Percentiles rank a stretch among this genome's conserved stretches.
phyloP scores from a whole-genome alignment of 2,888 invertebrate species.

The Fabriciana adippe region DNA sequence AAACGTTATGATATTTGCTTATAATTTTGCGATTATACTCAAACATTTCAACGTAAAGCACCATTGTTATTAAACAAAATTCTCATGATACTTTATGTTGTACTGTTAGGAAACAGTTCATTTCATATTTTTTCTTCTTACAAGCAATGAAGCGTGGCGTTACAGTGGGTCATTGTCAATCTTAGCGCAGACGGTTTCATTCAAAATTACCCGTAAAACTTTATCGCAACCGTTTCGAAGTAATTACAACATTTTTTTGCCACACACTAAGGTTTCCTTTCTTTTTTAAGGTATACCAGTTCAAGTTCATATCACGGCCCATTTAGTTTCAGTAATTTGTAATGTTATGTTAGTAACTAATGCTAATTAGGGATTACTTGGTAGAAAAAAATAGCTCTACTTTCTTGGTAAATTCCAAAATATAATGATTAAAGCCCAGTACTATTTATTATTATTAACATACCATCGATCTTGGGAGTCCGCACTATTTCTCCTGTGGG shows the following conservation, averaged over 20 bases:
- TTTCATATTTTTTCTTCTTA: conserved; percentile 37
- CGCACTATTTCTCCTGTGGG: conserved; percentile 61
- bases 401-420: background rate
- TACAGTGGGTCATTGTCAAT: conserved; percentile 76
- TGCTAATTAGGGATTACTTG: conserved; percentile 17
- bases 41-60: too few species aligned
- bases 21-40: too few species aligned
- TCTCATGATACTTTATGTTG: background rate
- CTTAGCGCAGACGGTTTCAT: conserved; percentile 64
- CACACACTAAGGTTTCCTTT: conserved; percentile 34
- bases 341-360: conserved; percentile 27
- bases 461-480: conserved; percentile 62
- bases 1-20: too few species aligned
- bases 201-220: conserved; percentile 73
- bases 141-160: conserved; percentile 44
- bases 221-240: conserved; percentile 67
- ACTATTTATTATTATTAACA: conserved; percentile 41
- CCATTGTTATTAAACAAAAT: conserved; percentile 11
- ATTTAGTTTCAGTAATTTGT: conserved; percentile 29
- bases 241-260: conserved; percentile 56
- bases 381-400: background rate
- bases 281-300: conserved; percentile 34
- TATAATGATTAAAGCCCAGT: too few species aligned
- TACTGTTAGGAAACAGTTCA: conserved; percentile 24
- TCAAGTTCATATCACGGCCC: conserved; percentile 35